Evolutionary conservation across 2,888 invertebrate species (phyloP).

Genomic region (Drosophila meridionalis): DNA sequence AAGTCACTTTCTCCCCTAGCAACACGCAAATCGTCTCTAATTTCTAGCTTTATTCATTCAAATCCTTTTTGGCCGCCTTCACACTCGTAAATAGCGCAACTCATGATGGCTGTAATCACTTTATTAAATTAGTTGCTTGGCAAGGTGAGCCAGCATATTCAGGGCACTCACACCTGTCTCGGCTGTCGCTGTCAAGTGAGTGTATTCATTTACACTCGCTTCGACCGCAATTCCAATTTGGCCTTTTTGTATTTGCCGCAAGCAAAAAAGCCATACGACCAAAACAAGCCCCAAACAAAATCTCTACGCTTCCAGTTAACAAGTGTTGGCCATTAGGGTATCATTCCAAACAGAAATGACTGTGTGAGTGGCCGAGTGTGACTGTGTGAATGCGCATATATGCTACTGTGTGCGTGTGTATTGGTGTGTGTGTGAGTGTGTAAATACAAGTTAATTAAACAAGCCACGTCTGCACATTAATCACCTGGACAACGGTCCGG

Average conservation of each 20-base stretch:
- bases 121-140: constrained; percentile 36
- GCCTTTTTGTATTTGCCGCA: constrained; percentile 11
- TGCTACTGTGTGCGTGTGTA: constrained; percentile 3
- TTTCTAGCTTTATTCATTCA: not conserved
- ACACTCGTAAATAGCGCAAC: constrained; percentile 9
- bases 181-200: constrained; percentile 30
- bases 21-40: not conserved
- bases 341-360: constrained; percentile 28
- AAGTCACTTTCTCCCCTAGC: not conserved
- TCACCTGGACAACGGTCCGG: constrained; percentile 69
- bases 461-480: constrained; percentile 73
- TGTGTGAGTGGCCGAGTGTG: constrained; percentile 7
- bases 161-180: not conserved
- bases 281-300: constrained; percentile 36
- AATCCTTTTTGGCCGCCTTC: not conserved
- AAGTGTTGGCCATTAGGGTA: constrained; percentile 56
- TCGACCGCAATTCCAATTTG: constrained; percentile 15
- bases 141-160: constrained; percentile 42
- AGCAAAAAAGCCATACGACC: constrained; percentile 5
- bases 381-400: not conserved
- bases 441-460: constrained; percentile 77
- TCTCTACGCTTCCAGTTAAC: constrained; percentile 42
- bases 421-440: constrained; percentile 36
- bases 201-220: constrained; percentile 48
- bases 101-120: constrained; percentile 32